Evolutionary conservation across 2,888 invertebrate genomes (phyloP), one percentile per base, ranked within the genome.

Genomic region (Seladonia tumulorum): DNA sequence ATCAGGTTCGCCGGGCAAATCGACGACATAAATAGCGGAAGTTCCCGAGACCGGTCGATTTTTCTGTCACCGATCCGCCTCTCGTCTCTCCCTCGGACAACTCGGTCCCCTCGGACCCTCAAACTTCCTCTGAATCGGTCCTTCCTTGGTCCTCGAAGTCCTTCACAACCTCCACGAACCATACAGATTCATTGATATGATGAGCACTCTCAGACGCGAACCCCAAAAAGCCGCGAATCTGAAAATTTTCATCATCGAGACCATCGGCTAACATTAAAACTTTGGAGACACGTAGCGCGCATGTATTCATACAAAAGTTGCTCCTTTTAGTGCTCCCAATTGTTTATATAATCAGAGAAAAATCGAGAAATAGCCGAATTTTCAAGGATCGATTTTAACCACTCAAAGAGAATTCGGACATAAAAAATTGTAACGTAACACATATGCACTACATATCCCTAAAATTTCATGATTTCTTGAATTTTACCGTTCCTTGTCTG

Each of bases 21-120:
- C 47, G 42, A 76, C 45, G 39, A 63, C 53, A 49, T 22, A 71
- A 82, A 82, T 68, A 82, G 60, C 57, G 63, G 72, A 80, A 74
- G 73, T 63, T 76, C 45, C n/a, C 18, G 45, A 49, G 39, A 47
- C 60, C 47, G 72, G 22, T 29, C 45, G 70, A n/a, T 72, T 73
- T 74, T 68, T 75, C 71, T 66, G 60, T 63, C n/a, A 45, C 47
- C 12, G 25, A 25, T 71, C 57, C 22, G 8, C 45, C 25, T 45
- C 25, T 22, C 22, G 18, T n/a, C 42, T 22, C 71, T 25, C 7
- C 16, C 25, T 45, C n/a, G 39, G 14, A 45, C 42, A 60, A 63
- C 63, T 29, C 5, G 42, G n/a, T 22, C 5, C 68, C 3, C 35
- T 22, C 22, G 1, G 42, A 42, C 12, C 12, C 0, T 42, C n/a